Evolutionary conservation across 2,797 vertebrate species (phyloP), one percentile per base, ranked within the genome.

Genomic region (Aselliscus stoliczkanus): DNA sequence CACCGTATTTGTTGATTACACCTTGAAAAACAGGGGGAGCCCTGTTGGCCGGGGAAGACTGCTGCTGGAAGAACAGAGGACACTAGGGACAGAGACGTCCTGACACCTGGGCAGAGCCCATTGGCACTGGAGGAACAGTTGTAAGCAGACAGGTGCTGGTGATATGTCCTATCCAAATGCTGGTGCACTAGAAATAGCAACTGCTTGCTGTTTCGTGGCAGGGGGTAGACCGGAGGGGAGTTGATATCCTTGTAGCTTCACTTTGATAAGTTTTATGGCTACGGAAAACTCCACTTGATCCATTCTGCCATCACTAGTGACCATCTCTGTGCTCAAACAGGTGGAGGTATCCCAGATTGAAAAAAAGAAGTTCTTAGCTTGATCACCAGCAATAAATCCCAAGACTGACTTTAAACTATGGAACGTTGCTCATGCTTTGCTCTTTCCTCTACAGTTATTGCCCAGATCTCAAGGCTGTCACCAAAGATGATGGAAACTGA

Each of bases 241-340:
- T 15, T 99, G 99, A 98, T 99, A 99, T 91, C 99, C 99, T 98
- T 99, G 99, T 13, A 99, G 99, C 96, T 99, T 99, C 96, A 99
- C 98, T 62, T 99, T 99, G 98, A 99, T 99, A 92, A 99, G 99
- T 97, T 99, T 99, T 99, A 99, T 99, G 75, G 99, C 99, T 93
- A 99, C 99, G 97, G 99, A 99, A 98, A 99, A 99, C 98, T 99
- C 99, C 73, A 99, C 94, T 94, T 99, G 99, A 97, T 99, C 99
- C 99, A 99, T 99, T 69, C 99, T 99, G 5, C 99, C 99, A 88
- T 99, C 99, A 99, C 99, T 96, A 99, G 98, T 54, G 52, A 5
- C 99, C 99, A 99, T 99, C 99, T 99, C 97, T 99, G 99, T 98
- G 99, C 99, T 97, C 99, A 98, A 90, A 99, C 98, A 7, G 99